These are phyloP conservation scores for Epinephelus malabaricus DNA, from an alignment of 2,797 vertebrate genomes.

Conservation along the genomic window DNA sequence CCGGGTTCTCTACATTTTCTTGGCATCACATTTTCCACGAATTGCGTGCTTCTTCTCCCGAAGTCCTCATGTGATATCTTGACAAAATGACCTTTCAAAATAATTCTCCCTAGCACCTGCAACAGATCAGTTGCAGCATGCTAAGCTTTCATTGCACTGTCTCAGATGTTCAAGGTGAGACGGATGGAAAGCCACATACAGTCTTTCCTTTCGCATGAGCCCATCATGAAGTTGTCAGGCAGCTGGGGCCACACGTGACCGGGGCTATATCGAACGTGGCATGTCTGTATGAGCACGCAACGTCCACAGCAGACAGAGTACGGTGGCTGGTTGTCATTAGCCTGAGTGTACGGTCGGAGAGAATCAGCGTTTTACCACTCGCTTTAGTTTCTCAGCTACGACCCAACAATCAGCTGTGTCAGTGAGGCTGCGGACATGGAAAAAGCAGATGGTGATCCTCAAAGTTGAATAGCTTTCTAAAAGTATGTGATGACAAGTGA, in stretches of 20 bases:
- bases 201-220: constrained; percentile 58
- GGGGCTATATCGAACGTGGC: constrained; percentile 43
- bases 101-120: constrained; percentile 59
- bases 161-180: constrained; percentile 75
- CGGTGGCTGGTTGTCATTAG: constrained; percentile 57
- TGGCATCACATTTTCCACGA: constrained; percentile 27
- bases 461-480: constrained; percentile 27
- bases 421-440: constrained; percentile 27
- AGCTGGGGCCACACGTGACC: constrained; percentile 56
- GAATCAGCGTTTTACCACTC: constrained; percentile 26
- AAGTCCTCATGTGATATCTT: constrained; percentile 29
- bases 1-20: not conserved
- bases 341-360: not conserved
- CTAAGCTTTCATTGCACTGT: constrained; percentile 61
- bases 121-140: constrained; percentile 57
- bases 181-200: constrained; percentile 49
- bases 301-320: constrained; percentile 11
- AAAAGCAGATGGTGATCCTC: constrained; percentile 56
- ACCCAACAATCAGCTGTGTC: constrained; percentile 43
- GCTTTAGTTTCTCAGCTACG: constrained; percentile 28
- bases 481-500: constrained; percentile 53
- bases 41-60: constrained; percentile 20
- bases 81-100: constrained; percentile 44
- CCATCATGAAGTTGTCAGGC: constrained; percentile 59
- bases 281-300: constrained; percentile 39